Evolutionary conservation across 2,888 invertebrate species (phyloP).

Genomic region (Conops quadrifasciatus): DNA sequence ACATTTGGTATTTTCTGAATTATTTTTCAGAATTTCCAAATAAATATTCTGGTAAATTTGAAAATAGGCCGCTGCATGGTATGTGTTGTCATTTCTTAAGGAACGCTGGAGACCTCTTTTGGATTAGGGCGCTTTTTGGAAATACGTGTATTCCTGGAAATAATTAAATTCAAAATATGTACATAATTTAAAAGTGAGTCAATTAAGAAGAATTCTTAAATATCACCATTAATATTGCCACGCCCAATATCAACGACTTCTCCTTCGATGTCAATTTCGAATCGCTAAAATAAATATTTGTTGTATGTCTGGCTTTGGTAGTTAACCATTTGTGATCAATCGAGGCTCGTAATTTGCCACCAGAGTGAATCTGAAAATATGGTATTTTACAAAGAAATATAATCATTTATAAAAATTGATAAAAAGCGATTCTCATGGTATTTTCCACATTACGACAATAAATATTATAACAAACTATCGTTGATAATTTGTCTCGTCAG

Average conservation of each 20-base stretch:
- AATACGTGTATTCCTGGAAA: constrained; percentile 62
- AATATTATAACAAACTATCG: no score
- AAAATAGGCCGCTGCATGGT: no score
- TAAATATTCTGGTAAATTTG: no score
- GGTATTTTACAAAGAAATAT: no score
- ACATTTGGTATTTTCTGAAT: no score
- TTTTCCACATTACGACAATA: no score
- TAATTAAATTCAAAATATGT: not conserved
- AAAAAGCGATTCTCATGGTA: not conserved
- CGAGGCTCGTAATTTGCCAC: constrained; percentile 64
- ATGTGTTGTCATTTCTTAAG: no score
- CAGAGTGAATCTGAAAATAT: constrained; percentile 68
- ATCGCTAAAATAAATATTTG: constrained; percentile 79
- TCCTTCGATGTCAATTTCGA: constrained; percentile 76
- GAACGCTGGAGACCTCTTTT: no score
- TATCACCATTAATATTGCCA: constrained; percentile 84
- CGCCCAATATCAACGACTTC: constrained; percentile 82
- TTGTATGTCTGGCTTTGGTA: constrained; percentile 74
- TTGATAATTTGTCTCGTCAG: no score
- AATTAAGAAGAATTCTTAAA: not conserved
- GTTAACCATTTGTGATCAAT: constrained; percentile 79
- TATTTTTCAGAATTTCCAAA: no score
- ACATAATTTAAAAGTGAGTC: no score
- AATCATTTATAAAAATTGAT: no score
- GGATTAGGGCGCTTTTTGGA: constrained; percentile 55